Evolutionary conservation across 2,113 vertebrate genomes (phyloP).

Genomic region (Ceratotherium simum): DNA sequence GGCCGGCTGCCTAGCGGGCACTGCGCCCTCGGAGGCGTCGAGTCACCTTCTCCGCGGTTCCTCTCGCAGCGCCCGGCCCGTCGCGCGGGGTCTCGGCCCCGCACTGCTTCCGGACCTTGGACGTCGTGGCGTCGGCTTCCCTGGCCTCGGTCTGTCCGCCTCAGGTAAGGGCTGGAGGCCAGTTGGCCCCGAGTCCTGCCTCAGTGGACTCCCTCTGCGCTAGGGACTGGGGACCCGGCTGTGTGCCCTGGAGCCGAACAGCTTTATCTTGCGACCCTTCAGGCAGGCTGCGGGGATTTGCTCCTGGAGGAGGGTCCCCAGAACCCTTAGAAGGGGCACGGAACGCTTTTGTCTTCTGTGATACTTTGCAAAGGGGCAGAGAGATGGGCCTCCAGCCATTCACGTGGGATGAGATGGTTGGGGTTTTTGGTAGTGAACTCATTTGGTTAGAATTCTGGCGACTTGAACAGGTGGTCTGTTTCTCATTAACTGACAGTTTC

Average conservation of each 20-base stretch:
- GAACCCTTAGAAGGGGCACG: background rate
- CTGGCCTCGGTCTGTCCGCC: accelerated
- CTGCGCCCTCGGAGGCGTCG: background rate
- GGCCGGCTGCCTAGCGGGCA: background rate
- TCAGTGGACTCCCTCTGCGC: background rate
- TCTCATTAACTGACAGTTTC: background rate
- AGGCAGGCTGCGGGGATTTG: background rate
- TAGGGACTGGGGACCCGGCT: background rate
- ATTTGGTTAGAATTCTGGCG: constrained; percentile 38
- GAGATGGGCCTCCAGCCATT: background rate
- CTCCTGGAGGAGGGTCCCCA: background rate
- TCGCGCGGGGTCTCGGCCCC: background rate
- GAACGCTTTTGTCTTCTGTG: background rate
- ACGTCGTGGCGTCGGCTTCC: background rate
- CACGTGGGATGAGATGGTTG: background rate
- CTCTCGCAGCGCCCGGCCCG: background rate
- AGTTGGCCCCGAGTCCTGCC: background rate
- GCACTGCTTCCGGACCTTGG: background rate
- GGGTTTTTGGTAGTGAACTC: background rate
- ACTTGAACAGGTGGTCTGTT: constrained; percentile 50
- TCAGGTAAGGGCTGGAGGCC: constrained; percentile 22
- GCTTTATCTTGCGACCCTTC: background rate
- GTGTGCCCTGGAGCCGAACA: background rate
- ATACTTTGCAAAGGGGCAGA: background rate
- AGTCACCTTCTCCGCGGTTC: background rate